phyloP scores from a whole-genome alignment of 2,113 vertebrate species.

The Misgurnus mizolepis region DNA sequence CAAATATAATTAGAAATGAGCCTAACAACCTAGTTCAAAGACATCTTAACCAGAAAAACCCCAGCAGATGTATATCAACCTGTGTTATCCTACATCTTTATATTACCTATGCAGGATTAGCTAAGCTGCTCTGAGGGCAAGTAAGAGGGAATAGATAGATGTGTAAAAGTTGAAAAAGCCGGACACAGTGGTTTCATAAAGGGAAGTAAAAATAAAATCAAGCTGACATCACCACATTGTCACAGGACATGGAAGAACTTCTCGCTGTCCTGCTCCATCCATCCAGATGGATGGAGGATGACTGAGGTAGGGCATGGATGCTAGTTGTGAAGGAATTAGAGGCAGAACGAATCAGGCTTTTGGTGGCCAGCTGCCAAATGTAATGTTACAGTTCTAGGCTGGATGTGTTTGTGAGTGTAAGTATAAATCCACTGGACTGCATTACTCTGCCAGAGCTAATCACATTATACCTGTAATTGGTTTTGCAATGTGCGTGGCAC shows the following conservation, averaged over 20 bases:
- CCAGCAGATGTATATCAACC: background rate
- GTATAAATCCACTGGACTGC: slow-evolving; percentile 47
- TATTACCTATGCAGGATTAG: background rate
- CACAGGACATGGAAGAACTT: slow-evolving; percentile 23
- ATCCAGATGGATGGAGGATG: background rate
- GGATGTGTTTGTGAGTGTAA: slow-evolving; percentile 33
- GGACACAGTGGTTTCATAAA: slow-evolving; percentile 6
- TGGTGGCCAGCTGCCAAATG: slow-evolving; percentile 21
- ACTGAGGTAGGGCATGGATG: slow-evolving; percentile 9
- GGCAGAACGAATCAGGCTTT: slow-evolving; percentile 25
- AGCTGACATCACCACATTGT: slow-evolving; percentile 47
- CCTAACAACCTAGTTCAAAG: no score
- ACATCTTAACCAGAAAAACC: background rate
- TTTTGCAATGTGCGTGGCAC: slow-evolving; percentile 45
- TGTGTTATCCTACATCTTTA: background rate
- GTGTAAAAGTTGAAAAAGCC: slow-evolving; percentile 29
- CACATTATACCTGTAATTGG: slow-evolving; percentile 57
- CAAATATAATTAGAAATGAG: no score
- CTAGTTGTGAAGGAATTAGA: slow-evolving; percentile 29
- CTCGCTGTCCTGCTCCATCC: background rate
- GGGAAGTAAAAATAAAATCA: slow-evolving; percentile 37
- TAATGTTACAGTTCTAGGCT: slow-evolving; percentile 13
- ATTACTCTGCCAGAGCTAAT: slow-evolving; percentile 55
- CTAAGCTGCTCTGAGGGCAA: background rate
- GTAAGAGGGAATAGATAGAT: background rate